Percentiles rank a stretch among this genome's conserved stretches.
Evolutionary conservation across 2,797 vertebrate species (phyloP).

Genomic region (Galago senegalensis): DNA sequence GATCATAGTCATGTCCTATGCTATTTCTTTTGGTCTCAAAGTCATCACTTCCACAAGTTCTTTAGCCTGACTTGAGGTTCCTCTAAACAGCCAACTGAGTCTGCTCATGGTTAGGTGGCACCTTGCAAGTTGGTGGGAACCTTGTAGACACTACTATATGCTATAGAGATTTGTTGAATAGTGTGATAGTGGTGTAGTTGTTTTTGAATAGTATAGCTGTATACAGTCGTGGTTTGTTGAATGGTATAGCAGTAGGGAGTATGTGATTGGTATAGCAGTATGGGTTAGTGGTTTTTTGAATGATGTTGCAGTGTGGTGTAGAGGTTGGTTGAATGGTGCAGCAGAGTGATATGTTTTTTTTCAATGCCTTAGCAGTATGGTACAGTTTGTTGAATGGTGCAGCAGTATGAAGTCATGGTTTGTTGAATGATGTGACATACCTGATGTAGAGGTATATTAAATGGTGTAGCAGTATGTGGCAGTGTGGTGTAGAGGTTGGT

Average conservation of each 20-base stretch:
- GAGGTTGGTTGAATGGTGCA: background rate
- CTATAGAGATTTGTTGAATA: background rate
- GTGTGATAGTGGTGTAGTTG: background rate
- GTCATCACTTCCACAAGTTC: background rate
- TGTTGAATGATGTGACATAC: background rate
- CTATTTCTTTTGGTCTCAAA: slow-evolving; percentile 14
- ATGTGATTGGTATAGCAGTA: background rate
- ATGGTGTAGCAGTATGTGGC: background rate
- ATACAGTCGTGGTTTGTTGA: background rate
- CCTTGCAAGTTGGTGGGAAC: background rate
- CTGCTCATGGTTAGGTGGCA: background rate
- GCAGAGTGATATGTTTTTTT: background rate
- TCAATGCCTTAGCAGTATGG: background rate
- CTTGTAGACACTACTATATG: background rate
- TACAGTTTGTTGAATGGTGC: background rate
- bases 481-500: background rate
- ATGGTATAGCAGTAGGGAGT: background rate
- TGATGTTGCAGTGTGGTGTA: background rate
- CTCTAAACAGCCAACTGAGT: background rate
- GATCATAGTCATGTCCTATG: background rate
- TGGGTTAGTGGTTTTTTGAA: background rate
- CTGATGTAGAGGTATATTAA: background rate
- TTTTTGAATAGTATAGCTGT: background rate
- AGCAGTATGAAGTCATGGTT: background rate
- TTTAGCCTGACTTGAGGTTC: background rate